Base-by-base conservation (phyloP, 2,113 vertebrate genomes). In the Athene cunicularia region DNA sequence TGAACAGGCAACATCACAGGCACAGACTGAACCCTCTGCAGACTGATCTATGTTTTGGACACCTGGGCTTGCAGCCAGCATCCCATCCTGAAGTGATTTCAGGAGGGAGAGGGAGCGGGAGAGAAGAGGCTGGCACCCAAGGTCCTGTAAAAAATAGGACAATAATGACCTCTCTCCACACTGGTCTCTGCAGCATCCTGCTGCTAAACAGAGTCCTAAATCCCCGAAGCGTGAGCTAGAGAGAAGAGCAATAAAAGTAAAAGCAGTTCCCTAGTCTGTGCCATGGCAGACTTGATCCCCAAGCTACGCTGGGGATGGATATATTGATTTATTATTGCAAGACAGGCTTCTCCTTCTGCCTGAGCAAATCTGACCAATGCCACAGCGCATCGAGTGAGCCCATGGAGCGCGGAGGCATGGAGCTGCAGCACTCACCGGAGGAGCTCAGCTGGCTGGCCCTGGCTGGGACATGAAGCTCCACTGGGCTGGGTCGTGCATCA, bases 401-500 rank as follows among this genome's bases (percentile, higher is more conserved):
- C 55, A 28, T n/a, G 68, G 13, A 15, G 9, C 0, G 0, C 9
- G 49, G 26, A 47, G 8, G 14, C 43, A 35, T 0, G 0, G 41
- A 49, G 45, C 85, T 68, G 86, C 7, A 43, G 49, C 75, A 96
- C 97, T 98, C 94, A 98, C 98, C 98, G 1, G 98, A 94, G 41
- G 97, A 72, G n/a, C 73, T 95, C 47, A 98, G 95, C 66, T 98
- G 98, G 70, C 97, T 68, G 3, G 96, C 19, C 96, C 98, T 98
- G 83, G 86, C 24, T 6, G 99, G 99, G 50, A 99, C 97, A 26
- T 98, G 99, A 55, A 99, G 99, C 86, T 98, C 99, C 32, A 98
- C 96, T 4, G 98, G 98, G 91, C 94, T 83, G 6, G 90, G 59
- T 20, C 60, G 97, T 4, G 26, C 39, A 24, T 99, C 98, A 0